A percentile compares a stretch with the other conserved stretches of the same genome.
phyloP scores from a whole-genome alignment of 2,888 invertebrate species.

The Pterostichus niger region DNA sequence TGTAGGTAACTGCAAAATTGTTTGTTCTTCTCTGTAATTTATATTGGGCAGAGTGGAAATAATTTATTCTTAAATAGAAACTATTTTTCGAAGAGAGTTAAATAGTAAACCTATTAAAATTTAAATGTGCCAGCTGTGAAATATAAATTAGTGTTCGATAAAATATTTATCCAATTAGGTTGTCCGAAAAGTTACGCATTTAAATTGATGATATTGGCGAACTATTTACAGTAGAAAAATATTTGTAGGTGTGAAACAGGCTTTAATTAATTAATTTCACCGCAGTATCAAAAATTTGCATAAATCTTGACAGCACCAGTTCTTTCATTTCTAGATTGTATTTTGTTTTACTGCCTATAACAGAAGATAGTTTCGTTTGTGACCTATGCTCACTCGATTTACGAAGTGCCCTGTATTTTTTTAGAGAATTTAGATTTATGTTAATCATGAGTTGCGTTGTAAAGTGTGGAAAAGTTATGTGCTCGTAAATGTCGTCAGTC shows the following conservation, averaged over 20 bases:
- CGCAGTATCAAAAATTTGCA: constrained; percentile 29
- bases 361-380: constrained; percentile 39
- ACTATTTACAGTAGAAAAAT: constrained; percentile 43
- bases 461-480: constrained; percentile 51
- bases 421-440: constrained; percentile 62
- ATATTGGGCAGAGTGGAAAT: background rate
- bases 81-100: constrained; percentile 1
- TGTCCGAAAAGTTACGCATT: constrained; percentile 29
- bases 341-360: constrained; percentile 26
- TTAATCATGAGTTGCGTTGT: constrained; percentile 49
- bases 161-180: constrained; percentile 39
- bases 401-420: constrained; percentile 49
- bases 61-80: no score
- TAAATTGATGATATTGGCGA: constrained; percentile 23
- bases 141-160: constrained; percentile 39
- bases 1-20: no score
- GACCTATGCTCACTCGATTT: constrained; percentile 52
- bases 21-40: no score
- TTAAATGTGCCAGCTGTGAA: constrained; percentile 35
- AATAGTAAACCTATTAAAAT: constrained; percentile 27
- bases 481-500: constrained; percentile 57
- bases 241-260: constrained; percentile 46
- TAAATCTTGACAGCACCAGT: constrained; percentile 16
- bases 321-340: constrained; percentile 23
- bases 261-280: constrained; percentile 47